Conservation (phyloP, 2,888 invertebrate species). For the Lottia scabra region DNA sequence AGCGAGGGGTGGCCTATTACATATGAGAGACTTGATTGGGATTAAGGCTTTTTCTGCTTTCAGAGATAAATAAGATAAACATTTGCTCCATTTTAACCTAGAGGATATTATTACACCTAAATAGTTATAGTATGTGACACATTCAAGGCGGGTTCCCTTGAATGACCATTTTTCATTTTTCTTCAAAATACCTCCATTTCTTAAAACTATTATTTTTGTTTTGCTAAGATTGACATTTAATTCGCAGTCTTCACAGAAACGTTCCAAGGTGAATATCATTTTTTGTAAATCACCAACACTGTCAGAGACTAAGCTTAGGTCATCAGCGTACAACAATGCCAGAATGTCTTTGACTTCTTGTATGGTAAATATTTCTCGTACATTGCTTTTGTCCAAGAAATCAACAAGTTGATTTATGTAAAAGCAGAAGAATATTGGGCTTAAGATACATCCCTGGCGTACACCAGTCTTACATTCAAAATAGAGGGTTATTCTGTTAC, state of each 20-base stretch:
- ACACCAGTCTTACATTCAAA: background rate
- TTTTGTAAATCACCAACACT: background rate
- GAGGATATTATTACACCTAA: slow-evolving; percentile 9
- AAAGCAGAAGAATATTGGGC: background rate
- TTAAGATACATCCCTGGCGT: background rate
- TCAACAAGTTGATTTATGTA: background rate
- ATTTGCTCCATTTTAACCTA: slow-evolving; percentile 2
- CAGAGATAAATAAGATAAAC: background rate
- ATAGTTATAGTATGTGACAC: background rate
- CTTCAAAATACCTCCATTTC: background rate
- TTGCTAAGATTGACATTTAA: slow-evolving; percentile 8
- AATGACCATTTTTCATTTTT: background rate
- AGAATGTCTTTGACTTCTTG: background rate
- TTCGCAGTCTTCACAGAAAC: slow-evolving; percentile 7
- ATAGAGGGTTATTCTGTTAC: background rate
- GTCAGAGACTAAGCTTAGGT: slow-evolving; percentile 9
- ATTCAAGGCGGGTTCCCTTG: background rate
- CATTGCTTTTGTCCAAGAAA: background rate
- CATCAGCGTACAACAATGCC: slow-evolving; percentile 12
- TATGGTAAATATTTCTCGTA: background rate
- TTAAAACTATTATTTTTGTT: background rate
- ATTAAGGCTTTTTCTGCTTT: slow-evolving; percentile 14
- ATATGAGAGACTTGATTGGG: background rate
- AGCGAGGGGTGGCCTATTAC: background rate
- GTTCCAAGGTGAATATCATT: slow-evolving; percentile 5